Evolutionary conservation across 2,888 invertebrate genomes (phyloP).

Genomic region (Drosophila antonietae): DNA sequence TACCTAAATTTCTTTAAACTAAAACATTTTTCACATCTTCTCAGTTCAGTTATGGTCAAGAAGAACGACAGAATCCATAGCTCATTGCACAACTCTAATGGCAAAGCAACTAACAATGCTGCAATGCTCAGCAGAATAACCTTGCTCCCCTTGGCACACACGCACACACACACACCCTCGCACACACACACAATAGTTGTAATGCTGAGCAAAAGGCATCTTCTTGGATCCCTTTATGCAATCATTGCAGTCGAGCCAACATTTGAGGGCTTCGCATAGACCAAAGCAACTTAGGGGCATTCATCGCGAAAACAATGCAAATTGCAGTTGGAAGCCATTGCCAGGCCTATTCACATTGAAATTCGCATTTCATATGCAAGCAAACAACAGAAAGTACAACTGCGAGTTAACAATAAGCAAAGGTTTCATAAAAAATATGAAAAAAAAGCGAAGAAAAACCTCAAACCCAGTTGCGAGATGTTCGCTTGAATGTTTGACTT

Average conservation of each 20-base stretch:
- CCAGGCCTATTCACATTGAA: slow-evolving; percentile 71
- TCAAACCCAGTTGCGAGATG: background rate
- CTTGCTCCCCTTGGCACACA: slow-evolving; percentile 55
- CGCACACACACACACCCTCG: slow-evolving; percentile 24
- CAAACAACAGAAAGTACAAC: slow-evolving; percentile 27
- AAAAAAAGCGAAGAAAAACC: background rate
- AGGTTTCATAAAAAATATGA: background rate
- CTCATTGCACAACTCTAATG: slow-evolving; percentile 49
- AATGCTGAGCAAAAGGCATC: slow-evolving; percentile 41
- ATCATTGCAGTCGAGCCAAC: slow-evolving; percentile 62
- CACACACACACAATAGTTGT: slow-evolving; percentile 52
- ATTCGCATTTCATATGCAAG: slow-evolving; percentile 67
- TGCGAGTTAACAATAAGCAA: slow-evolving; percentile 67
- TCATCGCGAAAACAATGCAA: slow-evolving; percentile 72
- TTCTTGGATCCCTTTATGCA: slow-evolving; percentile 62
- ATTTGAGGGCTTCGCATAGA: slow-evolving; percentile 29
- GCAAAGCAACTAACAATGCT: slow-evolving; percentile 49
- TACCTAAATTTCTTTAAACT: background rate
- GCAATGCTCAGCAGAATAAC: slow-evolving; percentile 62
- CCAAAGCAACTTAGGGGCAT: slow-evolving; percentile 44
- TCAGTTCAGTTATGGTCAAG: slow-evolving; percentile 12
- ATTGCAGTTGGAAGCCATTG: slow-evolving; percentile 65
- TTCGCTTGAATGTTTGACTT: background rate
- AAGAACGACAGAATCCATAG: slow-evolving; percentile 22
- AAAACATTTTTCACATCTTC: background rate